Base-by-base conservation (phyloP, 2,888 invertebrate species). In the Noctua janthe region DNA sequence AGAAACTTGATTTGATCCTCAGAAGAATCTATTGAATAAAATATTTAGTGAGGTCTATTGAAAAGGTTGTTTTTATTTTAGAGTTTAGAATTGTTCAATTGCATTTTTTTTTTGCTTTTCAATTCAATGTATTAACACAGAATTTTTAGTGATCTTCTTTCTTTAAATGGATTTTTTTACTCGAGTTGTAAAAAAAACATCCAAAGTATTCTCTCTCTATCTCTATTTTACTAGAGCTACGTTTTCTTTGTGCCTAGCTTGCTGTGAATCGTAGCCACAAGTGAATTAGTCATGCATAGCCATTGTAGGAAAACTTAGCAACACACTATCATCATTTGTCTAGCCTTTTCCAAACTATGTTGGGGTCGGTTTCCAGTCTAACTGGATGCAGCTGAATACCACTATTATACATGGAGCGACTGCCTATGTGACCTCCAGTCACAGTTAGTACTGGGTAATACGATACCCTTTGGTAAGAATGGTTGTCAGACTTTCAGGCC, bases 1-100 rank as follows among this genome's bases (percentile, higher is more conserved):
- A 64, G n/a, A 81, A 78, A 71, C 74, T 47, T 76, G 71, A 78
- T 82, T 76, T 43, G 11, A 79, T 72, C 43, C n/a, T 56, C 7
- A 35, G 13, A 47, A 64, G 39, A 71, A 51, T 56, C 51, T 74
- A 76, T 76, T 77, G 47, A 74, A 80, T 80, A 64, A 75, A 79
- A 82, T 78, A 75, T 78, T 88, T 71, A 69, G 59, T 47, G 6
- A 71, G 15, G 23, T 73, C 29, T 54, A 7, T 51, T 20, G 15
- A 54, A 80, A 78, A 74, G 20, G 15, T 56, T 39, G 54, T 83
- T 59, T 59, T 39, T 66, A 71, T 67, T 29, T 76, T 72, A 23
- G 29, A 80, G 72, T 69, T 56, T n/a, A n/a, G 7, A 5, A 23
- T 69, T 78, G 59, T 62, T 39, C 13, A n/a, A n/a, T 10, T 69